phyloP scores from a whole-genome alignment of 2,888 invertebrate genomes.

The Drosophila paramelanica region DNA sequence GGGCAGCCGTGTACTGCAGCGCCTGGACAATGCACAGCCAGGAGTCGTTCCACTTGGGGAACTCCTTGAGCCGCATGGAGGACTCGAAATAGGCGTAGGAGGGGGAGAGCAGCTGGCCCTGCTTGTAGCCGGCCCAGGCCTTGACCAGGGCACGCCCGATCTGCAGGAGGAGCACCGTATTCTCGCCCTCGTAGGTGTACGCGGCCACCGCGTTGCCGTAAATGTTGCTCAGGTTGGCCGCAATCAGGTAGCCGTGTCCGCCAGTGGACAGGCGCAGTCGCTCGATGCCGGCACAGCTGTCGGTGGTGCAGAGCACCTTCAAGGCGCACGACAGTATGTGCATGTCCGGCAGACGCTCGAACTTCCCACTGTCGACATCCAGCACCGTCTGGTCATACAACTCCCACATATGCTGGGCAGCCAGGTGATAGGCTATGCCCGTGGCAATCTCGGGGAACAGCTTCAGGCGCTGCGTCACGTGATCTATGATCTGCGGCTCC shows the following conservation, averaged over 20 bases:
- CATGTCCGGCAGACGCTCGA: slow-evolving; percentile 91
- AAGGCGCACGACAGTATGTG: slow-evolving; percentile 95
- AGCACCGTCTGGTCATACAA: slow-evolving; percentile 92
- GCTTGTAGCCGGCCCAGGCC: slow-evolving; percentile 88
- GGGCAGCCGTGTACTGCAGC: slow-evolving; percentile 85
- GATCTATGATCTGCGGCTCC: slow-evolving; percentile 94
- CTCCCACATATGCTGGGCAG: slow-evolving; percentile 91
- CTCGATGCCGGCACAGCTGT: slow-evolving; percentile 91
- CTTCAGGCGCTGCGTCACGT: slow-evolving; percentile 96
- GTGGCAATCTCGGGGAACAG: slow-evolving; percentile 93
- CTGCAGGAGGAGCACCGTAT: slow-evolving; percentile 95
- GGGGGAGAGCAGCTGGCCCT: slow-evolving; percentile 87
- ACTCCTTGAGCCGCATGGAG: slow-evolving; percentile 46
- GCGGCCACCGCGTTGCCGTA: slow-evolving; percentile 94
- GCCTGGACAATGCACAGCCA: slow-evolving; percentile 84
- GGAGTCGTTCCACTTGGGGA: slow-evolving; percentile 79
- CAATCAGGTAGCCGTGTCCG: slow-evolving; percentile 96
- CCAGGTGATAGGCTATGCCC: slow-evolving; percentile 91
- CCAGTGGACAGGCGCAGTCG: slow-evolving; percentile 95
- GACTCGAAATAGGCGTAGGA: slow-evolving; percentile 89
- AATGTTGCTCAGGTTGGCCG: slow-evolving; percentile 92
- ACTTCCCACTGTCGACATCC: slow-evolving; percentile 91
- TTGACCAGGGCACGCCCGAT: slow-evolving; percentile 94
- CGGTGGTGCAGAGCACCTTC: slow-evolving; percentile 93
- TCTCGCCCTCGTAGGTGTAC: slow-evolving; percentile 98